These are phyloP conservation scores for Mergus octosetaceus DNA, from an alignment of 2,797 vertebrate genomes.

Conservation along the genomic window DNA sequence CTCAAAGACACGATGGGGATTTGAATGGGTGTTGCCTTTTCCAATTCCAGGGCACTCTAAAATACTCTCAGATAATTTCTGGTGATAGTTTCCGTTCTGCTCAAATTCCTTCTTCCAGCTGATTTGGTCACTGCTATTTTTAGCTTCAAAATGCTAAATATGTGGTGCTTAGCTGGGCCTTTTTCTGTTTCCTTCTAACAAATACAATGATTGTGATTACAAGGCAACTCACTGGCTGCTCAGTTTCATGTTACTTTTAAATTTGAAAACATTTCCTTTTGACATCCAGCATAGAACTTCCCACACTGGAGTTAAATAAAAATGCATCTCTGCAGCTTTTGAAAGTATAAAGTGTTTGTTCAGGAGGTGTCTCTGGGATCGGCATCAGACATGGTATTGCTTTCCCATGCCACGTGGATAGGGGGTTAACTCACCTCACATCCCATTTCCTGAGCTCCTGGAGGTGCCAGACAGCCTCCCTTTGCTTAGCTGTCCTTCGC, in stretches of 20 bases:
- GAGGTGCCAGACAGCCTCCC: neutral
- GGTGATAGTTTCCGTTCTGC: conserved; percentile 4
- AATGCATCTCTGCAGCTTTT: neutral
- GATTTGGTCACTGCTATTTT: conserved; percentile 41
- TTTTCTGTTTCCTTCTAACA: conserved; percentile 40
- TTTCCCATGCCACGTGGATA: neutral
- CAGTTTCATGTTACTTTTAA: neutral
- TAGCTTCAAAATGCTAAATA: conserved; percentile 46
- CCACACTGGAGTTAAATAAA: neutral
- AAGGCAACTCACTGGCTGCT: conserved; percentile 25
- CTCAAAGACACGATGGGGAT: neutral
- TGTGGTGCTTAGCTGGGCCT: conserved; percentile 26
- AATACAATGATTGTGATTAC: conserved; percentile 23
- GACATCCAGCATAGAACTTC: neutral
- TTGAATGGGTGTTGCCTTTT: neutral
- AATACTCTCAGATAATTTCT: conserved; percentile 32
- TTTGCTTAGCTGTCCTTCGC: neutral
- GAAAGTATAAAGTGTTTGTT: neutral
- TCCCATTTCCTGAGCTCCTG: neutral
- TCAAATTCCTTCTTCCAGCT: conserved; percentile 8
- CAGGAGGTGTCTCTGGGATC: neutral
- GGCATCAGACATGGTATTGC: neutral
- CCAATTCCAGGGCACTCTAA: neutral
- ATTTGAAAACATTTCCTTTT: conserved; percentile 32
- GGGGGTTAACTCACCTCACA: neutral